These are phyloP conservation scores for Tortricodes alternella DNA, from an alignment of 2,888 invertebrate species.

Conservation along the genomic window DNA sequence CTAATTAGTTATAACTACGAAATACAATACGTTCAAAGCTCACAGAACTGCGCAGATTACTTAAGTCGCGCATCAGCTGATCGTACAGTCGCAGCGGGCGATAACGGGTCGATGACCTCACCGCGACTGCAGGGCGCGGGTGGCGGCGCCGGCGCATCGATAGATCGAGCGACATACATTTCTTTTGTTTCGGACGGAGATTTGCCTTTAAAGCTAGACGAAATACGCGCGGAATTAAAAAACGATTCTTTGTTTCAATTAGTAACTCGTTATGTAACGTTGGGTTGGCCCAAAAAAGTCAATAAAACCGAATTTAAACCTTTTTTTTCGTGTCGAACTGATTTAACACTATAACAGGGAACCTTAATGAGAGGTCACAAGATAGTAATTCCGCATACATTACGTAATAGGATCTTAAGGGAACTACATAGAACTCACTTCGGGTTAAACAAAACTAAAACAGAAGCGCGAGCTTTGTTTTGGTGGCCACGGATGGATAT, in stretches of 20 bases:
- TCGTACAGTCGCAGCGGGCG: background rate
- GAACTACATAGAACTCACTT: constrained; percentile 1
- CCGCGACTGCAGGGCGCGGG: too few species aligned
- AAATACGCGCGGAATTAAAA: background rate
- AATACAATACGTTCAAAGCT: constrained; percentile 7
- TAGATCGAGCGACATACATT: constrained; percentile 24
- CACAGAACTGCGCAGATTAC: constrained; percentile 6
- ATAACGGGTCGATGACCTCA: background rate
- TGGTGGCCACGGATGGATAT: constrained; percentile 19
- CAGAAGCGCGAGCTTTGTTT: constrained; percentile 6
- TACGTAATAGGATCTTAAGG: background rate
- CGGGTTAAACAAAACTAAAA: constrained; percentile 9
- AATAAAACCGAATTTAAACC: background rate
- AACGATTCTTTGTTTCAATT: background rate
- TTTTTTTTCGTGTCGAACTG: background rate
- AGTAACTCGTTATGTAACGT: background rate
- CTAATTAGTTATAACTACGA: constrained; percentile 8
- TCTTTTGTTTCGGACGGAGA: constrained; percentile 14
- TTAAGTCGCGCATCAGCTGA: background rate
- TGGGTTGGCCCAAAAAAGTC: constrained; percentile 23
- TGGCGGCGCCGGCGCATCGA: background rate
- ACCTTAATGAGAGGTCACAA: constrained; percentile 17
- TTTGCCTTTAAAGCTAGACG: constrained; percentile 5
- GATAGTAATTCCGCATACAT: background rate
- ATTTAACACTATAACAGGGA: constrained; percentile 8